Evolutionary conservation across 2,113 vertebrate species (phyloP).

Genomic region (Caranx ignobilis): DNA sequence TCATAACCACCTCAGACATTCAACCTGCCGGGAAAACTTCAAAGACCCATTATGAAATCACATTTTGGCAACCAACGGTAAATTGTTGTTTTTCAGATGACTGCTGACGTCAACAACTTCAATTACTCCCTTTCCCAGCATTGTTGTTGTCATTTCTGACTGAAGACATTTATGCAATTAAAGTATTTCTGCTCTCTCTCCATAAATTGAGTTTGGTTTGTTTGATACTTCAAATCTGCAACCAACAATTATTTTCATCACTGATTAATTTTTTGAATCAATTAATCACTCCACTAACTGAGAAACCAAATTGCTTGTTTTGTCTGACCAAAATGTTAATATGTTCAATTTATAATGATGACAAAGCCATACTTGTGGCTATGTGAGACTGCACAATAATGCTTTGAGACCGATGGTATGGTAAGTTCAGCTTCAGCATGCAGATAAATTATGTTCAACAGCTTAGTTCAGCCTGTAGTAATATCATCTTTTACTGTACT

Average conservation of each 20-base stretch:
- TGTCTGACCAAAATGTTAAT: not conserved
- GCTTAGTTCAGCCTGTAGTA: not conserved
- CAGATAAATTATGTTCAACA: not conserved
- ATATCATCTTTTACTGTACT: not conserved
- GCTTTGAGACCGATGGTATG: not conserved
- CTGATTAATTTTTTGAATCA: not conserved
- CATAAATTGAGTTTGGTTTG: not conserved
- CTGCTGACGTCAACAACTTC: not conserved
- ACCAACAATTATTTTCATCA: not conserved
- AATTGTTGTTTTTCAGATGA: constrained; percentile 21
- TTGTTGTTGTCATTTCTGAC: not conserved
- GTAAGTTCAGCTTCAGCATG: not conserved
- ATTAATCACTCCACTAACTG: not conserved
- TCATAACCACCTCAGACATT: constrained; percentile 11
- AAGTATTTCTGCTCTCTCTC: not conserved
- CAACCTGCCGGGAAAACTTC: not conserved
- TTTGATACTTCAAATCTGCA: not conserved
- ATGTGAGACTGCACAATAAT: not conserved
- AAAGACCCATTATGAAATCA: not conserved
- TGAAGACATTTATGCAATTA: not conserved
- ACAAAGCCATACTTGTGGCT: not conserved
- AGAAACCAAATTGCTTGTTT: not conserved
- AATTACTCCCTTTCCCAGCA: constrained; percentile 12
- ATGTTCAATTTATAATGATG: too few species aligned
- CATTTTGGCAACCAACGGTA: not conserved